Percentiles rank a stretch among this genome's conserved stretches.
These are phyloP conservation scores for Podiceps cristatus DNA, from an alignment of 2,113 vertebrate species.

Conservation along the genomic window DNA sequence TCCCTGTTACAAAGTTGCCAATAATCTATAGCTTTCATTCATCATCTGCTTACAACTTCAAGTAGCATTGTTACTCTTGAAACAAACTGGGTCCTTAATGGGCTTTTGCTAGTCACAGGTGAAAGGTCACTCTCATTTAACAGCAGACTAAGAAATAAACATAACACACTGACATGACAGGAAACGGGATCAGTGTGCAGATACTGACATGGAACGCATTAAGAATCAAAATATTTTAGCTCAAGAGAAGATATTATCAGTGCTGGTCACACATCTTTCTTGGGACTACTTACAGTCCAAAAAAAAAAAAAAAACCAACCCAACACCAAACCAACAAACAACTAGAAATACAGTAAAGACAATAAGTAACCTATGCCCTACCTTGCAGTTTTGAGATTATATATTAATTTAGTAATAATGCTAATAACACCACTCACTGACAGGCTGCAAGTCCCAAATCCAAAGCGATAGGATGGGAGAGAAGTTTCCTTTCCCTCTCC, in stretches of 20 bases:
- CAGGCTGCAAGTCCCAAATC: neutral
- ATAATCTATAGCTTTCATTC: slow-evolving; percentile 15
- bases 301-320: neutral
- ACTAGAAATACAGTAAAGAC: neutral
- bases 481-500: neutral
- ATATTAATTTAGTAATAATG: neutral
- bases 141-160: slow-evolving; percentile 2
- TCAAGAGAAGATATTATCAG: neutral
- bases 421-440: neutral
- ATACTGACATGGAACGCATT: neutral
- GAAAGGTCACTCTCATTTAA: slow-evolving; percentile 38
- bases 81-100: neutral
- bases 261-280: neutral
- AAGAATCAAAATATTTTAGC: neutral
- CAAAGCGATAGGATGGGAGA: accelerated
- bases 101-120: slow-evolving; percentile 44
- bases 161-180: neutral
- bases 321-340: neutral
- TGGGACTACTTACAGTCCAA: neutral
- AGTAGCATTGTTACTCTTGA: slow-evolving; percentile 35
- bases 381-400: neutral
- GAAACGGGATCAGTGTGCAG: neutral
- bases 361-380: neutral
- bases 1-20: slow-evolving; percentile 49
- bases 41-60: neutral